Conservation (phyloP, 2,797 vertebrate species). For the Borostomias antarcticus region DNA sequence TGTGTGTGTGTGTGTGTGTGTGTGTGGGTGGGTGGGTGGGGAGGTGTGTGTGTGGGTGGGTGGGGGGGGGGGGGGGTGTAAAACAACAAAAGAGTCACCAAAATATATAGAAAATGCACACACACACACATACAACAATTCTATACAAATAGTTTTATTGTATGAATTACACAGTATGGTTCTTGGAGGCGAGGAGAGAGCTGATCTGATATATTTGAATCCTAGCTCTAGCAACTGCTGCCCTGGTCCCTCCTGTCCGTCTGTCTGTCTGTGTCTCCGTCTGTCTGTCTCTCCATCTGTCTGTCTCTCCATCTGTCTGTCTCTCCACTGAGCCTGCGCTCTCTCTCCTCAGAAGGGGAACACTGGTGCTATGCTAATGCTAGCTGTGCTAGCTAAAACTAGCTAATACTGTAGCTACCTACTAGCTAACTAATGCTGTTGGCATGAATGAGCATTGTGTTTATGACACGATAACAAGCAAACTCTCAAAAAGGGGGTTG, state of each 20-base stretch:
- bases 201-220: constrained; percentile 40
- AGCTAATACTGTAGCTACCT: too few species aligned
- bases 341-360: constrained; percentile 34
- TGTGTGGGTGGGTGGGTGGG: too few species aligned
- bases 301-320: too few species aligned
- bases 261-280: neutral
- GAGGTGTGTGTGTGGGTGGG: too few species aligned
- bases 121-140: constrained; percentile 32
- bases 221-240: constrained; percentile 17
- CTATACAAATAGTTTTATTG: constrained; percentile 76
- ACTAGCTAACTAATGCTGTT: constrained; percentile 40
- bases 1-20: too few species aligned
- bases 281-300: constrained; percentile 3
- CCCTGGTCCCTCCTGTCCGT: constrained; percentile 6
- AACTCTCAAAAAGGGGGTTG: constrained; percentile 20
- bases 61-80: too few species aligned
- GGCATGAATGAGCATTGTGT: constrained; percentile 29
- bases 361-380: too few species aligned
- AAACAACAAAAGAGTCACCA: neutral
- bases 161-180: constrained; percentile 65
- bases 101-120: neutral
- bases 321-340: constrained; percentile 35
- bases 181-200: constrained; percentile 49
- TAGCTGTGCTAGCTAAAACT: too few species aligned
- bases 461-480: constrained; percentile 30